Evolutionary conservation across 2,797 vertebrate genomes (phyloP), one percentile per base, ranked within the genome.

Genomic region (Myotis vivesi): DNA sequence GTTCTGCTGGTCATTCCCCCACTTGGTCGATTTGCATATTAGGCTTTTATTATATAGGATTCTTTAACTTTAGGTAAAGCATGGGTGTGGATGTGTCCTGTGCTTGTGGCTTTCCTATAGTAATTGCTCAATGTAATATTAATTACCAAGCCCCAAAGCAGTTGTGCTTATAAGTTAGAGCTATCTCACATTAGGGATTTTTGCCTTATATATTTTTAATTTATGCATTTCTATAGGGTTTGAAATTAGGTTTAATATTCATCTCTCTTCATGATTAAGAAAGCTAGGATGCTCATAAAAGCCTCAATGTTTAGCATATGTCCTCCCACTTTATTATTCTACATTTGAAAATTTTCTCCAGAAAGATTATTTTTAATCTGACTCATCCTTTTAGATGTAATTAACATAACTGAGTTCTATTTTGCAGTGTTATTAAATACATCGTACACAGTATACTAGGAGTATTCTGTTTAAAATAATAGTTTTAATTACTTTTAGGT

Each of bases 141-240:
- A 95, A 97, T 97, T 94, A 93, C 46, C 15, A 55, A 80, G 75
- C n/a, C 17, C 6, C 23, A 86, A 41, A 97, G 68, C 30, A n/a
- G 25, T 57, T 95, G 36, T 82, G 10, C 20, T 19, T 62, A 3
- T 77, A 66, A 6, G 3, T 62, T 83, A 96, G 95, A 72, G 44
- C 59, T 55, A 90, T 80, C 69, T 95, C 59, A 68, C 25, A 16
- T 36, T 76, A 94, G 79, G 28, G 66, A 53, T 94, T 87, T 82
- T 81, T n/a, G 46, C 72, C 72, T 71, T 4, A 46, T 28, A 69
- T 84, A 22, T 2, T 79, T 89, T 77, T 86, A 69, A 85, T 8
- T 2, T 59, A 92, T 90, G 7, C 49, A 23, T 1, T 17, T 81
- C 66, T 88, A n/a, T 87, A 25, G 19, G 38, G 33, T 59, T 82